Evolutionary conservation across 2,797 vertebrate species (phyloP).

Genomic region (Acipenser transmontanus): DNA sequence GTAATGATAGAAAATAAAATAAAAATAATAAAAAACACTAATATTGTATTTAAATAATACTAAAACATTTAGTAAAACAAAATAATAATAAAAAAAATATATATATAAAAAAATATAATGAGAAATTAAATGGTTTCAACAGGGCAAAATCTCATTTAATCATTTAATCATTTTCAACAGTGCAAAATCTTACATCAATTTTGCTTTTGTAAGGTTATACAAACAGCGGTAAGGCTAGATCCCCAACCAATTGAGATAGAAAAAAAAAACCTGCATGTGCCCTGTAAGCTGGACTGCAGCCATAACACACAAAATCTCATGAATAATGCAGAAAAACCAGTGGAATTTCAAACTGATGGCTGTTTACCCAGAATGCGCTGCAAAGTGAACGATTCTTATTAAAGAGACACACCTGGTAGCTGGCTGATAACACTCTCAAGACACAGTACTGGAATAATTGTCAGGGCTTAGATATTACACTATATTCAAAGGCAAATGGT

Average conservation of each 20-base stretch:
- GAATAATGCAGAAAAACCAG: slow-evolving; percentile 51
- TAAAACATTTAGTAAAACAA: too few species aligned
- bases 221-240: background rate
- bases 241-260: slow-evolving; percentile 7
- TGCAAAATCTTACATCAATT: background rate
- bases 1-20: too few species aligned
- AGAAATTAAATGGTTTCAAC: too few species aligned
- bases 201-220: background rate
- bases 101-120: too few species aligned
- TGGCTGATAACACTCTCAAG: slow-evolving; percentile 72
- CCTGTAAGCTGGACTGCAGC: slow-evolving; percentile 20
- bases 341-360: slow-evolving; percentile 55
- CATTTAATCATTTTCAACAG: too few species aligned
- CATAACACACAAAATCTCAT: slow-evolving; percentile 58
- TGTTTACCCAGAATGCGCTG: slow-evolving; percentile 64
- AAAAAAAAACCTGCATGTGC: background rate
- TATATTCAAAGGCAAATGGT: slow-evolving; percentile 65
- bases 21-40: too few species aligned
- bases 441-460: slow-evolving; percentile 66
- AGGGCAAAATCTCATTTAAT: too few species aligned
- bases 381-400: slow-evolving; percentile 62
- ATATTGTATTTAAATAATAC: too few species aligned
- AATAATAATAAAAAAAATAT: too few species aligned
- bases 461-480: slow-evolving; percentile 55
- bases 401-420: slow-evolving; percentile 71